A percentile compares a stretch with the other conserved stretches of the same genome.
Conservation (phyloP, 2,888 invertebrate species). For the Cremastobaeus sp. region DNA sequence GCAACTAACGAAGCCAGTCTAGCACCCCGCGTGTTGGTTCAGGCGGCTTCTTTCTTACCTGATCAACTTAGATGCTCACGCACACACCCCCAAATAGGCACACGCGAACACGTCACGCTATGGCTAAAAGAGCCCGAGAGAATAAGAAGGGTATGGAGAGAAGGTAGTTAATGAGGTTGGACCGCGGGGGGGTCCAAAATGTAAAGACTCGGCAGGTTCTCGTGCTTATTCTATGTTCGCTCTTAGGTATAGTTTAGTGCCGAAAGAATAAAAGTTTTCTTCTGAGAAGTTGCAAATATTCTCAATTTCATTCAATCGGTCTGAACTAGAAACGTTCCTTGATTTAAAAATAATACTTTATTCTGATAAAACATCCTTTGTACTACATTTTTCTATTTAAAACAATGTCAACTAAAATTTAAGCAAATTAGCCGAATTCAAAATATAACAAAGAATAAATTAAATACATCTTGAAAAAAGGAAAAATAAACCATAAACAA, state of each 20-base stretch:
- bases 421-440: too few relatives aligned
- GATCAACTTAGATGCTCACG: slow-evolving; percentile 65
- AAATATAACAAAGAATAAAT: too few relatives aligned
- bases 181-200: slow-evolving; percentile 71
- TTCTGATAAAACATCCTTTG: too few relatives aligned
- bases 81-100: slow-evolving; percentile 55
- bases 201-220: slow-evolving; percentile 54
- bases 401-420: too few relatives aligned
- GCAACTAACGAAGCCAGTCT: slow-evolving; percentile 73
- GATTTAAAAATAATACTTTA: too few relatives aligned
- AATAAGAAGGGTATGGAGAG: slow-evolving; percentile 40
- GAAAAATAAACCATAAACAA: too few relatives aligned
- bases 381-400: too few relatives aligned
- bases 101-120: slow-evolving; percentile 60
- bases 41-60: slow-evolving; percentile 78
- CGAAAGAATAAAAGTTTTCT: slow-evolving; percentile 29
- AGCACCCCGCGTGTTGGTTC: slow-evolving; percentile 78
- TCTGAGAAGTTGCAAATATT: slow-evolving; percentile 69
- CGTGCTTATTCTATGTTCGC: slow-evolving; percentile 5
- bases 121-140: slow-evolving; percentile 46
- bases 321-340: too few relatives aligned
- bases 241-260: slow-evolving; percentile 11
- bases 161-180: slow-evolving; percentile 76
- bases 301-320: too few relatives aligned
- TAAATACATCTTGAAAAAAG: too few relatives aligned